Evolutionary conservation across 2,797 vertebrate species (phyloP), one percentile per base, ranked within the genome.

Genomic region (Periophthalmus magnuspinnatus): DNA sequence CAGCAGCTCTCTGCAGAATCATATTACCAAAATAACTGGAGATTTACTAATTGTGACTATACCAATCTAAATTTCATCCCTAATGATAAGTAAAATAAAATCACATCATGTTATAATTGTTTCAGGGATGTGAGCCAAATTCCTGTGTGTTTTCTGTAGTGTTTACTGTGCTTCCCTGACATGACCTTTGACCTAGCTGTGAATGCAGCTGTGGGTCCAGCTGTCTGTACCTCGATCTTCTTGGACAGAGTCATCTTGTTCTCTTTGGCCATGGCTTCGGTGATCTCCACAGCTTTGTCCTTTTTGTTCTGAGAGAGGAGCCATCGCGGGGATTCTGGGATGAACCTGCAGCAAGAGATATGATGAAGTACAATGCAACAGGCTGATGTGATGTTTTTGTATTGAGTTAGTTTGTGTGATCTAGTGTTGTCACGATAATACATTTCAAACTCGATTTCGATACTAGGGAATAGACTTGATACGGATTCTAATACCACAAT

Each of bases 291-390:
- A 0, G 97, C 97, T 85, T 92, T 84, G 4, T 90, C 79, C 63
- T 90, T 93, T 45, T 94, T 90, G 76, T 94, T 97, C 72, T 97
- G 95, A 36, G 95, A 97, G 47, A 98, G 88, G 9, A 99, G 94
- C 97, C 97, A 99, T 16, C 97, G 89, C 0, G 97, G 97, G 72
- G 97, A 99, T 67, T 99, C 97, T 0, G 97, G 96, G 74, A 99
- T 92, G 38, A 94, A 91, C 97, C 97, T 99, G 84, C 5, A 33
- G 60, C 33, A 1, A n/a, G 3, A n/a, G 10, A 13, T 7, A 0
- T 6, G n/a, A 11, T 47, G 0, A n/a, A 57, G 5, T 1, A 17
- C 24, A 57, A 8, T 21, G 19, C 50, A 22, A 22, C 4, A 55
- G 52, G 21, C 6, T 1, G 13, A 41, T 41, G 38, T 11, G 41